These are phyloP conservation scores for Drosophila paranaensis DNA, from an alignment of 2,888 invertebrate species.

Conservation along the genomic window DNA sequence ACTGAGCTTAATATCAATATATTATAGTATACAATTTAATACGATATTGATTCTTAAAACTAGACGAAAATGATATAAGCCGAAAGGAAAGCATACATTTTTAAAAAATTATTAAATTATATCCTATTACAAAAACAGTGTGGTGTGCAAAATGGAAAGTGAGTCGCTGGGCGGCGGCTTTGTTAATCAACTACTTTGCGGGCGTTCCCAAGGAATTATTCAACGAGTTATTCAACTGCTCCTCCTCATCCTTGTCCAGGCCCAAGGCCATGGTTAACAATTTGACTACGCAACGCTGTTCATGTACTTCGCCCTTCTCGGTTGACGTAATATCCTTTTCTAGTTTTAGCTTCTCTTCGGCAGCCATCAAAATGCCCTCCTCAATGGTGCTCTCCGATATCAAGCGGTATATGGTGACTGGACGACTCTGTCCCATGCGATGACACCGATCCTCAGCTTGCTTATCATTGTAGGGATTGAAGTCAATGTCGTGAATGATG, in stretches of 20 bases:
- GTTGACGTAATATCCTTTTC: conserved; percentile 91
- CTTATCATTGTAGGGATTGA: conserved; percentile 99
- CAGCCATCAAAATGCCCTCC: conserved; percentile 95
- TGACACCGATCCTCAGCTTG: conserved; percentile 97
- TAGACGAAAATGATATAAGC: conserved; percentile 41
- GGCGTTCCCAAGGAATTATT: conserved; percentile 70
- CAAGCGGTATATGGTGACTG: conserved; percentile 94
- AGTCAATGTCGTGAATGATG: conserved; percentile 98
- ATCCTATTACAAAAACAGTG: conserved; percentile 32
- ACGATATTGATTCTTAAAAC: conserved; percentile 54
- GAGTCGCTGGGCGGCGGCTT: conserved; percentile 7
- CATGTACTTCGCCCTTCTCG: conserved; percentile 87
- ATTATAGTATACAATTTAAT: conserved; percentile 56
- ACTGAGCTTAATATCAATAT: conserved; percentile 45
- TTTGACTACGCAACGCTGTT: conserved; percentile 92
- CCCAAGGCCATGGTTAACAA: conserved; percentile 92
- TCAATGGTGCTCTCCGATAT: conserved; percentile 95
- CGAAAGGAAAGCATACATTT: conserved; percentile 21
- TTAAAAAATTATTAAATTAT: conserved; percentile 22
- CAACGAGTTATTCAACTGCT: conserved; percentile 73
- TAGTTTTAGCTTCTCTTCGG: conserved; percentile 95
- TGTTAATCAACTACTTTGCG: conserved; percentile 58
- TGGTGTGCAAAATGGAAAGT: conserved; percentile 48
- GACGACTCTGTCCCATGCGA: conserved; percentile 91
- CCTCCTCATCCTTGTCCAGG: conserved; percentile 84